Base-by-base conservation (phyloP, 2,113 vertebrate genomes). In the Manacus vitellinus region DNA sequence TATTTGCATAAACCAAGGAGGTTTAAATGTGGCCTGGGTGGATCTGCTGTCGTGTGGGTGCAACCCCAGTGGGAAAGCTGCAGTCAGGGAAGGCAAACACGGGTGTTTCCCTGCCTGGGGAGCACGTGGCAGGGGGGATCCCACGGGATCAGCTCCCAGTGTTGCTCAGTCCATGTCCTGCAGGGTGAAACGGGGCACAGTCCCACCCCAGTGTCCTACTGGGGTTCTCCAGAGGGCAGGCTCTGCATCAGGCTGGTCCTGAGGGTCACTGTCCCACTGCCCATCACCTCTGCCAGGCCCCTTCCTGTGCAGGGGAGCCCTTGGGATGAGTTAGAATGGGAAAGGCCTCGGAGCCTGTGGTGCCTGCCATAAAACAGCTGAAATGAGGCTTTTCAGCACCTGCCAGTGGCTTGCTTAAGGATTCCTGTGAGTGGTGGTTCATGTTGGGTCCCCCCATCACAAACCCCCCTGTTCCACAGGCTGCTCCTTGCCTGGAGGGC, bases 101-200 rank as follows among this genome's bases (percentile, higher is more conserved):
- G 85, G 73, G 58, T 85, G 39, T 85, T 94, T 91, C 35, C 70
- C 61, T 65, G 2, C 12, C 31, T 8, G 27, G 28, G 54, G 54
- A 77, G 65, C 58, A 24, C 20, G 24, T 27, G 88, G 6, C 39
- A 21, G 80, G 88, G 33, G 72, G 61, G 80, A 82, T 63, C 80
- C 61, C 88, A 31, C 10, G 5, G 74, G 63, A 55, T 43, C 83
- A 25, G 51, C 7, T 63, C 67, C 46, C 39, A 3, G 41, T 2
- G 0, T 16, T 30, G 18, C 67, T 79, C 7, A 1, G 15, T 33
- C 35, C 21, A 0, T 22, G 24, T 9, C 51, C 23, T 2, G 17
- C 12, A 5, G 1, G 7, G 7, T 27, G 59, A 10, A 33, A 6
- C 2, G 7, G 21, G 65, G 59, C 27, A 8, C 14, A 8, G 4